Base-by-base conservation (phyloP, 2,113 vertebrate species). In the Oenanthe melanoleuca region DNA sequence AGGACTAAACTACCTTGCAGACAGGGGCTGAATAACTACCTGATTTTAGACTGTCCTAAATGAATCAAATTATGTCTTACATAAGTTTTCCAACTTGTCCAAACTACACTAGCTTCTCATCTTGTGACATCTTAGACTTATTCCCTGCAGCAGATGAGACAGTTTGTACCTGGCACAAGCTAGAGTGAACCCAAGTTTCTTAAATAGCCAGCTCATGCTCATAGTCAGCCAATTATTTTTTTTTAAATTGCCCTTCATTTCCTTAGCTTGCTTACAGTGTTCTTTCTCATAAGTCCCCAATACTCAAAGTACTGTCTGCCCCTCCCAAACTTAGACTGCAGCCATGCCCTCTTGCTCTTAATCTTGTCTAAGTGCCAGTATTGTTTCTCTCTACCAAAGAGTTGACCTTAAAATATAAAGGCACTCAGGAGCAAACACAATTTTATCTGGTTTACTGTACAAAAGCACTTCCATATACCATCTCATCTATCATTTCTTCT, bases 401-500 rank as follows among this genome's bases (percentile, higher is more conserved):
- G 9, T 11, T 55, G 53, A 75, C 38, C 23, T 80, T 37, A 24
- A 19, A 84, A 84, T 26, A 80, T 56, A 78, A 88, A 90, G 23
- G 26, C 17, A 56, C 34, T 66, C 59, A 57, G 19, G 22, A 92
- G 5, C 2, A 6, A 85, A 79, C 10, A 37, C 7, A 67, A 29
- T 72, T 85, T 81, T 88, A 61, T 77, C 86, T 79, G 67, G 14
- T 45, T 79, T 81, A 40, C 44, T 67, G 22, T 71, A 71, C 57
- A 38, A 75, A 84, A 71, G 6, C 19, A 80, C 56, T 25, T 85
- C 44, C 91, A 22, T 42, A 81, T 92, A 50, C 23, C 65, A 57
- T 81, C 56, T 95, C 83, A 84, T 95, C 69, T 67, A 81, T 93
- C 28, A 91, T 91, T 95, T 87, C 37, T 95, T 89, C 61, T 85